phyloP scores from a whole-genome alignment of 2,888 invertebrate species.

The Entomobrya proxima region DNA sequence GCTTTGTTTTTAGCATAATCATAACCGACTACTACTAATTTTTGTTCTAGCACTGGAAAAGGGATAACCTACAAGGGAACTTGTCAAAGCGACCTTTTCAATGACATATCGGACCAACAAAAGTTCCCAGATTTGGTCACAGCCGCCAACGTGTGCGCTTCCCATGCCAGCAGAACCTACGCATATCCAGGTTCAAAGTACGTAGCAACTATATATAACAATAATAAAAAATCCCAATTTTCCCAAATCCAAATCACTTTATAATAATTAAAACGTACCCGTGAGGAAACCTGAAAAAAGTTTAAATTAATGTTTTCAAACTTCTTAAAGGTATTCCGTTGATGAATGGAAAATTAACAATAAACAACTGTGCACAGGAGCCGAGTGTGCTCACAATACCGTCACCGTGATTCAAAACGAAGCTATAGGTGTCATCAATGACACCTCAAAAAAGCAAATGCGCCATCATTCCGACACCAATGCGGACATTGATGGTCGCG shows the following conservation, averaged over 20 bases:
- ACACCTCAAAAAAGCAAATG: slow-evolving; percentile 71
- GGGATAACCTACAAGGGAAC: slow-evolving; percentile 68
- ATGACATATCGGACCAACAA: slow-evolving; percentile 64
- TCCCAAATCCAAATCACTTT: too few species aligned
- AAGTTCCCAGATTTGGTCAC: slow-evolving; percentile 73
- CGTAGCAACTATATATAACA: slow-evolving; percentile 15
- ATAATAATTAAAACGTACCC: too few species aligned
- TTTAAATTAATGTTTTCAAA: neutral
- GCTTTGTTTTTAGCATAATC: neutral
- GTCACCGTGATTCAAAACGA: slow-evolving; percentile 71
- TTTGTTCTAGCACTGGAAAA: slow-evolving; percentile 72
- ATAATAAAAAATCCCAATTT: neutral
- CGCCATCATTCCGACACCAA: slow-evolving; percentile 72
- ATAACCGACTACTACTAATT: neutral
- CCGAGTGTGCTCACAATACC: slow-evolving; percentile 73
- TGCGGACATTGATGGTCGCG: slow-evolving; percentile 72
- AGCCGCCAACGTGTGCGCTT: slow-evolving; percentile 72
- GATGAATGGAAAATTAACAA: slow-evolving; percentile 74
- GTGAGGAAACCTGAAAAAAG: too few species aligned
- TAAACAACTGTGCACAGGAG: slow-evolving; percentile 72
- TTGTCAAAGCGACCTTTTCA: slow-evolving; percentile 51
- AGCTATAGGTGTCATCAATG: slow-evolving; percentile 69
- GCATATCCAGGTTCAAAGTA: slow-evolving; percentile 73
- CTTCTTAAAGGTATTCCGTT: slow-evolving; percentile 72
- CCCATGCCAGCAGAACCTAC: slow-evolving; percentile 71